A percentile compares a stretch with the other conserved stretches of the same genome.
Evolutionary conservation across 2,888 invertebrate species (phyloP).

Genomic region (Didymodactylos carnosus): DNA sequence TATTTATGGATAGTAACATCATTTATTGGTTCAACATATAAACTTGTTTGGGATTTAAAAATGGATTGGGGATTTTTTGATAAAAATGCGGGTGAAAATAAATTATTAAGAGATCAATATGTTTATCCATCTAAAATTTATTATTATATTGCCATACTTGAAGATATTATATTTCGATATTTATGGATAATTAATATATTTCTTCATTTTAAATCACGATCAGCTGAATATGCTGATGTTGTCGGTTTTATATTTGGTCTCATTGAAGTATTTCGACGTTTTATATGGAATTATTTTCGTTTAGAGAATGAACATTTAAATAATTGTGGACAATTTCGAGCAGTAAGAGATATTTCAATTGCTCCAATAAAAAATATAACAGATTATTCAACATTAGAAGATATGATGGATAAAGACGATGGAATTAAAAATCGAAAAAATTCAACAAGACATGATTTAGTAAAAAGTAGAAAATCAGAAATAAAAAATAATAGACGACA

Average conservation of each 20-base stretch:
- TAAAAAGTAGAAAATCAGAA: not conserved
- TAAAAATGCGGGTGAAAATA: slow-evolving; percentile 35
- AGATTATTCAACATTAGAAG: slow-evolving; percentile 34
- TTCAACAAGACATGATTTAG: not conserved
- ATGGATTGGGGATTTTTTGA: slow-evolving; percentile 98
- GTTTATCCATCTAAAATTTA: slow-evolving; percentile 35
- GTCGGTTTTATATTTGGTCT: slow-evolving; percentile 6
- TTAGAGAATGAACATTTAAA: slow-evolving; percentile 96
- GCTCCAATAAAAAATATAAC: slow-evolving; percentile 24
- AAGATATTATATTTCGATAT: slow-evolving; percentile 76
- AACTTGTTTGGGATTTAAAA: slow-evolving; percentile 90
- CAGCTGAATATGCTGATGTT: slow-evolving; percentile 7
- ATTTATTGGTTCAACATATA: slow-evolving; percentile 70
- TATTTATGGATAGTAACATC: slow-evolving; percentile 5
- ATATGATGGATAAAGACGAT: slow-evolving; percentile 85
- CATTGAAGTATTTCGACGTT: slow-evolving; percentile 42
- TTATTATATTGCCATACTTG: slow-evolving; percentile 85
- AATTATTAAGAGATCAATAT: slow-evolving; percentile 11
- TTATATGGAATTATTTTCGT: slow-evolving; percentile 98
- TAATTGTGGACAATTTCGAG: slow-evolving; percentile 90
- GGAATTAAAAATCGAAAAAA: slow-evolving; percentile 51
- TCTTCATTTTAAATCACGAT: not conserved
- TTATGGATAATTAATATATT: slow-evolving; percentile 49
- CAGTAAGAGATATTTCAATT: slow-evolving; percentile 67
- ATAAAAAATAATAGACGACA: not conserved